Conservation (phyloP, 2,113 vertebrate species). For the Brienomyrus brachyistius region DNA sequence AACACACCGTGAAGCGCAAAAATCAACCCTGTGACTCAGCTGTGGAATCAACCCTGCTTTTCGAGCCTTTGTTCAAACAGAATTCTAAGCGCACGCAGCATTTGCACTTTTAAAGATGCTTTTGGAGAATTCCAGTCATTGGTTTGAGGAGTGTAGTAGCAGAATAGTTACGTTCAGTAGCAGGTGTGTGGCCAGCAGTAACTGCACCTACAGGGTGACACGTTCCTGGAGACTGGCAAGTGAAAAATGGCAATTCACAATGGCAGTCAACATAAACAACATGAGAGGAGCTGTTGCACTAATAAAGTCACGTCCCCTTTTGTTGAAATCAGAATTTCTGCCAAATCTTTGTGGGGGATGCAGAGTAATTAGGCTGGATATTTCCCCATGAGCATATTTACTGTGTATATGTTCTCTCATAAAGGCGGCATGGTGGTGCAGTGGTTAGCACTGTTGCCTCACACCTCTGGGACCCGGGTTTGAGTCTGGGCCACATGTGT, state of each 20-base stretch:
- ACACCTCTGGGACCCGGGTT: no score
- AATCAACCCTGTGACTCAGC: not conserved
- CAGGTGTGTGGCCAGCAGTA: slow-evolving; percentile 51
- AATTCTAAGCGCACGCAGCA: not conserved
- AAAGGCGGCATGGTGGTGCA: no score
- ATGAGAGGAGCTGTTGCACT: not conserved
- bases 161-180: slow-evolving; percentile 79
- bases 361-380: not conserved
- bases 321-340: not conserved
- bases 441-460: no score
- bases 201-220: no score
- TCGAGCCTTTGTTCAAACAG: not conserved
- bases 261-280: no score
- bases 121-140: slow-evolving; percentile 63
- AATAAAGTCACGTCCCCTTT: no score
- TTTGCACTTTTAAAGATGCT: not conserved
- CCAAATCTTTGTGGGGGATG: not conserved
- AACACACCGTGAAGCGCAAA: not conserved
- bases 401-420: no score
- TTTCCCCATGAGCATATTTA: no score
- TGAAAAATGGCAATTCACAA: no score
- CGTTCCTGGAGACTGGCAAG: no score
- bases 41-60: not conserved
- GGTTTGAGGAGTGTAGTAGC: slow-evolving; percentile 46
- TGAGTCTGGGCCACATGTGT: no score